phyloP scores from a whole-genome alignment of 2,888 invertebrate genomes.

The Anoplius nigerrimus region DNA sequence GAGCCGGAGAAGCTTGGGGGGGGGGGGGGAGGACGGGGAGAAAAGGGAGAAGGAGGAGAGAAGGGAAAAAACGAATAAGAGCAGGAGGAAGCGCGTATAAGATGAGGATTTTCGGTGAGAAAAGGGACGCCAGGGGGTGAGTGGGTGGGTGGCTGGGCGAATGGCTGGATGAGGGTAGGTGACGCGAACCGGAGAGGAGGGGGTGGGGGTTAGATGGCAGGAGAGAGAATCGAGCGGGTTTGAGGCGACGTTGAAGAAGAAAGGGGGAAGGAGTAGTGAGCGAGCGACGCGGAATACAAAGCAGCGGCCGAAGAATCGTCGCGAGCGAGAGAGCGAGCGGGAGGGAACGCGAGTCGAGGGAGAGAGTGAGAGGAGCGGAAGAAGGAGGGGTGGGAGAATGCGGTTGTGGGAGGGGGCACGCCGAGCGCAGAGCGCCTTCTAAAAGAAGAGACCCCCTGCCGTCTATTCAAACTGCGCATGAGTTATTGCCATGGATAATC shows the following conservation, averaged over 20 bases:
- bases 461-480: constrained; percentile 72
- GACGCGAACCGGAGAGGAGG: constrained; percentile 29
- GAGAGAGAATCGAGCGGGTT: constrained; percentile 53
- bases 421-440: constrained; percentile 46
- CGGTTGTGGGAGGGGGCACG: constrained; percentile 35
- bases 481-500: constrained; percentile 72
- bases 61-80: constrained; percentile 30
- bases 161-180: constrained; percentile 25
- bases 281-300: constrained; percentile 71
- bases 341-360: constrained; percentile 27
- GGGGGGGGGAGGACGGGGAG: not conserved
- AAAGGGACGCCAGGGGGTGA: constrained; percentile 23
- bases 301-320: constrained; percentile 58
- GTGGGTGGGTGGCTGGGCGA: constrained; percentile 14
- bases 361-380: constrained; percentile 36
- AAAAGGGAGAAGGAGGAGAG: not conserved
- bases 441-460: constrained; percentile 69
- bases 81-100: constrained; percentile 30
- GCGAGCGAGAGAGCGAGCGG: constrained; percentile 33
- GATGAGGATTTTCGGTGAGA: constrained; percentile 47
- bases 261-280: constrained; percentile 48
- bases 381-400: constrained; percentile 27
- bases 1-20: not conserved
- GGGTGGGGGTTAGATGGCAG: constrained; percentile 30
- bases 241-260: constrained; percentile 44